Percentiles rank a stretch among this genome's conserved stretches.
phyloP scores from a whole-genome alignment of 2,797 vertebrate genomes.

The Botia almorhae region DNA sequence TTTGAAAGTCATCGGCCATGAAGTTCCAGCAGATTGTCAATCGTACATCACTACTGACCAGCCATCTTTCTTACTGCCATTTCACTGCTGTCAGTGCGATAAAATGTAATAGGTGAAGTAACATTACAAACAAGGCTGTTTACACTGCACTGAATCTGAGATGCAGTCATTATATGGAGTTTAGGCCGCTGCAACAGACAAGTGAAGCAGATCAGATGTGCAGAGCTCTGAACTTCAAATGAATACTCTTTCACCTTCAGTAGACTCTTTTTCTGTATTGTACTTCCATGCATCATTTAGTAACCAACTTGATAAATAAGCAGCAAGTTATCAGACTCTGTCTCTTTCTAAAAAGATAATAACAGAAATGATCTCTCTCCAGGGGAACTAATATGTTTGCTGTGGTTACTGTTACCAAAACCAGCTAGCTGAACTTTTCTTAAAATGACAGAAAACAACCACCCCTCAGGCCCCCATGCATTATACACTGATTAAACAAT shows the following conservation, averaged over 20 bases:
- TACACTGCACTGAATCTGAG: neutral
- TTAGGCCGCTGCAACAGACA: neutral
- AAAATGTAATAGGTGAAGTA: neutral
- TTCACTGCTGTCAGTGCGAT: neutral
- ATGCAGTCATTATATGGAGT: neutral
- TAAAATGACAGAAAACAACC: no score
- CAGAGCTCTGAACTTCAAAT: neutral
- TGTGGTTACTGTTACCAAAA: no score
- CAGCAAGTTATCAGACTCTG: no score
- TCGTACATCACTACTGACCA: constrained; percentile 45
- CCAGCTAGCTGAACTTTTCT: no score
- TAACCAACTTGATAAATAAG: no score
- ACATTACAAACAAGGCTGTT: neutral
- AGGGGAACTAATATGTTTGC: no score
- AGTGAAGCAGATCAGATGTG: neutral
- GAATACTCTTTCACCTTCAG: neutral
- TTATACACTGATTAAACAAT: no score
- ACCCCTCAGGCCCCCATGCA: no score
- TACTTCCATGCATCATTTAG: no score
- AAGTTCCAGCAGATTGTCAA: constrained; percentile 51
- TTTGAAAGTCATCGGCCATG: constrained; percentile 21
- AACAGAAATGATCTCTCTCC: no score
- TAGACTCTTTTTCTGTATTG: neutral
- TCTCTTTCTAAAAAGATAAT: no score
- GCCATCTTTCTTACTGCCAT: neutral